Conservation (phyloP, 2,113 vertebrate species). For the Argyrosomus japonicus region DNA sequence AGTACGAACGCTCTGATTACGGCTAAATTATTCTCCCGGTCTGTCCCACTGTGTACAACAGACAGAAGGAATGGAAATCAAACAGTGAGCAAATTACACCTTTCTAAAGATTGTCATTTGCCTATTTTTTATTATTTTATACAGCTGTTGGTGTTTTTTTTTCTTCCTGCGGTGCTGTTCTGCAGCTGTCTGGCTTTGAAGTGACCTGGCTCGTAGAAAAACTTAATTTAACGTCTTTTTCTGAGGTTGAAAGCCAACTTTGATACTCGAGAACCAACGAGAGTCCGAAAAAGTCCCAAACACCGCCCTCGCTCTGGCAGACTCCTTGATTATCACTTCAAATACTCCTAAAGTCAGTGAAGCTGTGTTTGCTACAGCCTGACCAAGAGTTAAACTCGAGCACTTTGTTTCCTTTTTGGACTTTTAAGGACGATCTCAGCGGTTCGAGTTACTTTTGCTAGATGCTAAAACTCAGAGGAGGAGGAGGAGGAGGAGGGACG, state of each 20-base stretch:
- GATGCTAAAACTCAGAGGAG: neutral
- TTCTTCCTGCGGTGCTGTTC: conserved; percentile 17
- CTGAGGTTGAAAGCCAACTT: neutral
- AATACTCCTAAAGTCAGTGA: neutral
- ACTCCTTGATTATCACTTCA: conserved; percentile 17
- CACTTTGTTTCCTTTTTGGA: conserved; percentile 6
- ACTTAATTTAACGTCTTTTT: conserved; percentile 1
- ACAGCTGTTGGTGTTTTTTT: conserved; percentile 59
- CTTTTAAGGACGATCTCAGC: neutral
- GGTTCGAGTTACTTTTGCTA: neutral
- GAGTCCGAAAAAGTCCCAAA: neutral
- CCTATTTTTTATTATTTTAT: conserved; percentile 67
- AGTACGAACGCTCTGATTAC: conserved; percentile 72
- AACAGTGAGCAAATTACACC: conserved; percentile 80
- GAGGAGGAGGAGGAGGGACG: neutral
- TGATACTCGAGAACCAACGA: neutral
- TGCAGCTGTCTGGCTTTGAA: conserved; percentile 39
- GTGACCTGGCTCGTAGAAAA: conserved; percentile 24
- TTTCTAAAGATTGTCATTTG: conserved; percentile 86
- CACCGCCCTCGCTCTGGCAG: neutral
- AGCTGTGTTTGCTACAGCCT: neutral
- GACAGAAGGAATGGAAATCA: conserved; percentile 61
- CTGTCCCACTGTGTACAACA: conserved; percentile 55
- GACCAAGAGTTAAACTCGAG: neutral
- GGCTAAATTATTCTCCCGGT: conserved; percentile 74